Evolutionary conservation across 2,797 vertebrate species (phyloP), one percentile per base, ranked within the genome.

Genomic region (Cetoscarus ocellatus): DNA sequence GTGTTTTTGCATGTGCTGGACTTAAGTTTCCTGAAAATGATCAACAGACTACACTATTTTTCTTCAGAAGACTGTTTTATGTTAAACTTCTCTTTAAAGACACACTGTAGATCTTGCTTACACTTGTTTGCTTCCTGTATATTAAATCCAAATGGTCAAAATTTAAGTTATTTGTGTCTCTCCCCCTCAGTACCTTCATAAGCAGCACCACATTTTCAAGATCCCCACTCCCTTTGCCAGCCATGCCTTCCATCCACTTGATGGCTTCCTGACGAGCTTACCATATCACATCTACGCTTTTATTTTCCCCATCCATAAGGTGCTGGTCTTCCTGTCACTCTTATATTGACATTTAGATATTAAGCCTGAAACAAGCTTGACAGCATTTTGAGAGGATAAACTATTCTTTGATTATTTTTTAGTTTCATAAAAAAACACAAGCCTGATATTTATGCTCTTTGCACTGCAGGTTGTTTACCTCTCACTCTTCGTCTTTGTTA

Each of bases 221-320:
- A 93, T 99, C 17, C 91, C 97, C 0, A 94, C 95, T 0, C 98
- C 97, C 0, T 98, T 99, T 4, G 96, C 97, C 76, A 99, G 98
- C 85, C 97, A 99, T 0, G 97, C 97, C 42, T 99, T 99, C 91
- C 97, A 98, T 89, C 97, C 97, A 0, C 66, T 98, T 0, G 98
- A 99, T 0, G 97, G 97, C 79, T 98, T 99, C 88, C 89, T 98
- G 80, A 96, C 97, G 88, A 95, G 97, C 65, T 82, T 98, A n/a
- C 97, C 98, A 7, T 99, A 98, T 82, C 98, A 99, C 27, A 3
- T 99, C 82, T 99, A 99, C 85, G 96, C 97, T 19, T 99, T 99
- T 90, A 75, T 98, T 69, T 98, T 98, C 60, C 98, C 98, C 0
- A 92, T 99, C 13, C 96, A 98, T 91, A 99, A 99, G 93, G 98